Evolutionary conservation across 2,797 vertebrate genomes (phyloP), one percentile per base, ranked within the genome.

Genomic region (Scleropages formosus): DNA sequence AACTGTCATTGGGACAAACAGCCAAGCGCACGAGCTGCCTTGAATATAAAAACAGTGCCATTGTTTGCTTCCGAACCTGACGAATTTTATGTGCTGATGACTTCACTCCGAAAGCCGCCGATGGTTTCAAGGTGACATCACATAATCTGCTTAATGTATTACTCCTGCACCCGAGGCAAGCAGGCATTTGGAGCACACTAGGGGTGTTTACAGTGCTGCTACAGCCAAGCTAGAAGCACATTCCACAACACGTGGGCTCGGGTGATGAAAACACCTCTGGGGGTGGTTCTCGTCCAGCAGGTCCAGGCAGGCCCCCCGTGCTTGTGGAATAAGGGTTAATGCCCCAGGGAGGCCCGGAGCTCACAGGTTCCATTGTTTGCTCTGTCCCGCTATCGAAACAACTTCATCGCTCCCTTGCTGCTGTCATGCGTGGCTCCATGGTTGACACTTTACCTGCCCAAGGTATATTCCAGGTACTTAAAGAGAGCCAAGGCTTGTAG

Each of bases 271-370:
- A 44, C 27, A 1, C 20, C 20, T 4, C 20, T 22, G 49, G 10
- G 59, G 53, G 53, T 10, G 8, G 26, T 26, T 71, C 69, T 72
- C 69, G n/a, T 83, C 59, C 80, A 73, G 76, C 26, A 10, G 46
- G 13, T 22, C 65, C 11, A 27, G 9, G 59, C 68, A 65, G 18
- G 53, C n/a, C 70, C 75, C 49, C 18, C 63, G 24, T 8, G 22
- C 7, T 39, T 20, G 16, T 51, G 4, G 27, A n/a, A 61, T 27
- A 47, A 47, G 63, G 56, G 62, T 77, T 77, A 61, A 67, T 46
- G 13, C 24, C 46, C 68, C 62, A 63, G 53, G 67, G 59, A 59
- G 59, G 67, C 18, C 18, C 9, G 11, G 13, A 60, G 27, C 70
- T 31, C 53, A 63, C 16, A 9, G 49, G 49, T 66, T 22, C 8